phyloP scores from a whole-genome alignment of 2,797 vertebrate genomes.

The Arnoldichthys spilopterus region DNA sequence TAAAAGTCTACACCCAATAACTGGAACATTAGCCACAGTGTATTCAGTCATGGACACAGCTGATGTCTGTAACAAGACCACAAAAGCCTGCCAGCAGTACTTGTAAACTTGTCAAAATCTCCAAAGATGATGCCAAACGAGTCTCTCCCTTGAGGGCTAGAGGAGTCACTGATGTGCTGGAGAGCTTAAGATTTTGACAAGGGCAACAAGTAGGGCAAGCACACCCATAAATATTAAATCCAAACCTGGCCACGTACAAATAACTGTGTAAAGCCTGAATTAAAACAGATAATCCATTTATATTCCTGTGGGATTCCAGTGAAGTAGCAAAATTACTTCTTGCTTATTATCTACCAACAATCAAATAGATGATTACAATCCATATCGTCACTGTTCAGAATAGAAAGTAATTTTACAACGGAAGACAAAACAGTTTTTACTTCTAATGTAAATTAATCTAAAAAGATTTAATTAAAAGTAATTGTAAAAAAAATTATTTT shows the following conservation, averaged over 20 bases:
- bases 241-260: constrained; percentile 25
- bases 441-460: too few species aligned
- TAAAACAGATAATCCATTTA: constrained; percentile 22
- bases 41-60: constrained; percentile 28
- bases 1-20: constrained; percentile 18
- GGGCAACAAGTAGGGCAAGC: constrained; percentile 49
- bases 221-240: constrained; percentile 45
- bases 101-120: constrained; percentile 54
- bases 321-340: background rate
- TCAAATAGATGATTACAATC: background rate
- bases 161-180: constrained; percentile 46
- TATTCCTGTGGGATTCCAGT: background rate
- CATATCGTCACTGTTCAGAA: too few species aligned
- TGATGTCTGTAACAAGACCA: constrained; percentile 41
- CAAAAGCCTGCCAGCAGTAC: constrained; percentile 44
- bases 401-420: too few species aligned
- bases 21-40: constrained; percentile 20
- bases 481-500: too few species aligned
- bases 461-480: too few species aligned
- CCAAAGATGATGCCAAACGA: constrained; percentile 43
- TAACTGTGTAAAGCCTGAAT: constrained; percentile 26
- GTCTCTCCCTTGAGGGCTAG: constrained; percentile 34
- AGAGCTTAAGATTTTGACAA: constrained; percentile 43
- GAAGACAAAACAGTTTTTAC: too few species aligned
- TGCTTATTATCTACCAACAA: background rate